A percentile compares a stretch with the other conserved stretches of the same genome.
phyloP scores from a whole-genome alignment of 2,113 vertebrate species.

The Grammomys surdaster region DNA sequence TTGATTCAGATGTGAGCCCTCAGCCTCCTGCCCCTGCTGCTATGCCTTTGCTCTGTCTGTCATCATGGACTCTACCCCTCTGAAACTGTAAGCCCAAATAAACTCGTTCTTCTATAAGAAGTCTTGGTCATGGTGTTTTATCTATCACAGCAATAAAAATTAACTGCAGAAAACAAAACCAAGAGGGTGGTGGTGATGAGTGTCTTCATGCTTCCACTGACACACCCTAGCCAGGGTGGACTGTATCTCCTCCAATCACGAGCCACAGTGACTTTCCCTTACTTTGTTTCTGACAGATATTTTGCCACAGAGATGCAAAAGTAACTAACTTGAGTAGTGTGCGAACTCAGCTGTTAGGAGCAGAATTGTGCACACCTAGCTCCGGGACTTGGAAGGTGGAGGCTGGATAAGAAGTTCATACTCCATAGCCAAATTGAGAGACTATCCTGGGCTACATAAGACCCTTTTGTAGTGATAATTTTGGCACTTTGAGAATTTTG shows the following conservation, averaged over 20 bases:
- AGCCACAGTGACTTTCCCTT: neutral
- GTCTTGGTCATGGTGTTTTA: neutral
- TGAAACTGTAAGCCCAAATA: neutral
- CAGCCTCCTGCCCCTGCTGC: neutral
- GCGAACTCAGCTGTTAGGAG: neutral
- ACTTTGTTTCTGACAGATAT: neutral
- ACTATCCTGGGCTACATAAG: neutral
- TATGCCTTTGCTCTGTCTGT: neutral
- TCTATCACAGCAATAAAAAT: neutral
- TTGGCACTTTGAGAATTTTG: no score
- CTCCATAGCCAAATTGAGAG: neutral
- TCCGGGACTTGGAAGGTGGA: neutral
- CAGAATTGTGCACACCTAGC: neutral
- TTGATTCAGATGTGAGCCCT: neutral
- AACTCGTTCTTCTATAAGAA: neutral
- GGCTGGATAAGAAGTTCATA: neutral
- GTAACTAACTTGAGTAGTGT: neutral
- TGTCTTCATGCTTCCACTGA: neutral
- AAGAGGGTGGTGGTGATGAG: neutral
- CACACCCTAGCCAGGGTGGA: neutral
- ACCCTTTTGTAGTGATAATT: neutral
- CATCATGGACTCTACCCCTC: neutral
- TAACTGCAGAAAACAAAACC: neutral
- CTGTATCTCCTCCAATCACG: neutral
- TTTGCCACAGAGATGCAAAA: neutral